Conservation (phyloP, 2,113 vertebrate genomes). For the Callipepla squamata region DNA sequence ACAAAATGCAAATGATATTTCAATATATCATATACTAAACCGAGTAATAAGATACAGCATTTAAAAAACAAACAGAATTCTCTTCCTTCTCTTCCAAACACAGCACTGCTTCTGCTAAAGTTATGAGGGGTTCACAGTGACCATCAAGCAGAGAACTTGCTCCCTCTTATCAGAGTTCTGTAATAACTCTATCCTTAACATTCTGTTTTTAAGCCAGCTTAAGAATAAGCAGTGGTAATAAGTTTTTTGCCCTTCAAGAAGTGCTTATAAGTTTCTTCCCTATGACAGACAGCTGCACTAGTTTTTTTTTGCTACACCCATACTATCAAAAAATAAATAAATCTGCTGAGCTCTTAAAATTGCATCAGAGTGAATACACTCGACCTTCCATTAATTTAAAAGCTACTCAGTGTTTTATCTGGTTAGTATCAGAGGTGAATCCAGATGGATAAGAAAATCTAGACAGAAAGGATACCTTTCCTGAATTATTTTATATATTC, state of each 20-base stretch:
- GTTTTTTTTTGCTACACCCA: not conserved
- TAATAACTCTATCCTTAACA: not conserved
- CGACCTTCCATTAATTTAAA: not conserved
- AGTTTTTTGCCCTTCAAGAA: not conserved
- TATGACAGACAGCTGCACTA: not conserved
- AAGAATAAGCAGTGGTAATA: not conserved
- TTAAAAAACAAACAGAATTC: not conserved
- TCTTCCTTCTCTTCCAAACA: not conserved
- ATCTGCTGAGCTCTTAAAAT: not conserved
- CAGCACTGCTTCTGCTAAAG: not conserved
- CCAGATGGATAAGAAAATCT: not conserved
- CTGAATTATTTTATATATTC: not conserved
- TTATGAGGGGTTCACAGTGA: not conserved
- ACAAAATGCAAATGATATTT: not conserved
- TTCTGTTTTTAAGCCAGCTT: not conserved
- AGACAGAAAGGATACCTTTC: not conserved
- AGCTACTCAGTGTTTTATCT: not conserved
- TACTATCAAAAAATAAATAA: not conserved
- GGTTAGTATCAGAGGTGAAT: not conserved
- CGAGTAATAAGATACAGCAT: not conserved
- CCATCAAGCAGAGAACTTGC: not conserved
- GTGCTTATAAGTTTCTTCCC: not conserved
- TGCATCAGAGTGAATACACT: not conserved
- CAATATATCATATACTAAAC: not conserved
- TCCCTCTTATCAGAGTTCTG: not conserved